Evolutionary conservation across 1,140 invertebrate species (phyloP).

Genomic region (Olivierus martensii): DNA sequence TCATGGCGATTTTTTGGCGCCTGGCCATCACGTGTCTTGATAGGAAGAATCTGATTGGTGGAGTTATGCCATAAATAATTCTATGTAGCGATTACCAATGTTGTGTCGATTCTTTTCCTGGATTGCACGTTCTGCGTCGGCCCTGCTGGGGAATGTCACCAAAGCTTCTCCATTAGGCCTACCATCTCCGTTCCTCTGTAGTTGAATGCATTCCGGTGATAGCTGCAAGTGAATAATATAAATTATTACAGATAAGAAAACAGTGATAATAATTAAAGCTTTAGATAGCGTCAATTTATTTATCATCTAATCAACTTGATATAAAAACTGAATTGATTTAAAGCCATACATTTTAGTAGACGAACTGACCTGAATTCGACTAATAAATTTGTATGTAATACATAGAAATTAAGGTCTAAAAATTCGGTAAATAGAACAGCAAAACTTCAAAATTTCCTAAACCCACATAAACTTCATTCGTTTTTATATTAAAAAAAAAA

Average conservation of each 20-base stretch:
- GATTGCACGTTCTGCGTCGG: conserved; percentile 42
- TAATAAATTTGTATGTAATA: too few relatives aligned
- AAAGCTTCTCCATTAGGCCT: conserved; percentile 39
- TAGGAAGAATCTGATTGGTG: neutral
- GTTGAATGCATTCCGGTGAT: conserved; percentile 40
- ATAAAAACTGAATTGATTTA: neutral
- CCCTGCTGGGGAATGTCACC: conserved; percentile 34
- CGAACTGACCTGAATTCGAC: neutral
- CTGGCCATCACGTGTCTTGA: too few relatives aligned
- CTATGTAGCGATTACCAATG: conserved; percentile 42
- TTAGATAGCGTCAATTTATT: neutral
- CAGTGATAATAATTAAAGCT: neutral
- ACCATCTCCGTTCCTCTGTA: conserved; percentile 36
- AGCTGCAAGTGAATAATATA: conserved; percentile 26
- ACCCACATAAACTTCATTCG: too few relatives aligned
- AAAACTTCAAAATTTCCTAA: too few relatives aligned
- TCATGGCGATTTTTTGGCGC: too few relatives aligned
- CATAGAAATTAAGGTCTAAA: too few relatives aligned
- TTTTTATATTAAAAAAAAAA: too few relatives aligned
- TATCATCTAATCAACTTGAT: neutral
- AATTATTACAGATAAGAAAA: neutral
- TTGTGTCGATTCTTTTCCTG: conserved; percentile 38
- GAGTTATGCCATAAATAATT: conserved; percentile 33
- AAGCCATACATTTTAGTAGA: neutral
- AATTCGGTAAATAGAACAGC: too few relatives aligned